Conservation (phyloP, 2,113 vertebrate genomes). For the Pluvialis apricaria region DNA sequence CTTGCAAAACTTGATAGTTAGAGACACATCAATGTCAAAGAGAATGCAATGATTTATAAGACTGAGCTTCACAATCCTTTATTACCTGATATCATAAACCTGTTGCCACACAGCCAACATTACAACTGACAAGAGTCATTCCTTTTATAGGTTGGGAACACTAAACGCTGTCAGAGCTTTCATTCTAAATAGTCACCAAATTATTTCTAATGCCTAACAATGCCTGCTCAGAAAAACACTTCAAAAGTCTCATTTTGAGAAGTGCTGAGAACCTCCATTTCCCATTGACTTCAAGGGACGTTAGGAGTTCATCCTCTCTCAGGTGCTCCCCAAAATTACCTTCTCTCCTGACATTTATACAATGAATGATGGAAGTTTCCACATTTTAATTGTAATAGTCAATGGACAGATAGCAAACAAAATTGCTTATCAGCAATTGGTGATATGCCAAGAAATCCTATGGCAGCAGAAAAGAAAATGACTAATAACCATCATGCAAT, state of each 20-base stretch:
- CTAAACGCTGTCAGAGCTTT: background rate
- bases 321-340: background rate
- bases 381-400: slow-evolving; percentile 5
- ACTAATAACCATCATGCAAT: background rate
- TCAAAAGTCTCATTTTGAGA: background rate
- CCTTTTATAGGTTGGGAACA: background rate
- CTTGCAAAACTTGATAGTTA: background rate
- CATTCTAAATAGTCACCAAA: background rate
- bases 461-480: background rate
- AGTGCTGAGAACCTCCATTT: background rate
- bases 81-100: background rate
- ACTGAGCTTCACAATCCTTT: background rate
- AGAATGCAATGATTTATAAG: background rate
- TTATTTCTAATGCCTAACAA: background rate
- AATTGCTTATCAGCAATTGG: slow-evolving; percentile 3
- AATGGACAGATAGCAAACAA: slow-evolving; percentile 1
- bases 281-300: background rate
- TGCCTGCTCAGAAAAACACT: background rate
- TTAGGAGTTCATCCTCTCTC: background rate
- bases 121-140: background rate
- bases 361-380: background rate
- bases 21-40: background rate
- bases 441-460: background rate
- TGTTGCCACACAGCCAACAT: slow-evolving; percentile 8
- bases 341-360: background rate